Base-by-base conservation (phyloP, 2,797 vertebrate species). In the Xenops minutus region DNA sequence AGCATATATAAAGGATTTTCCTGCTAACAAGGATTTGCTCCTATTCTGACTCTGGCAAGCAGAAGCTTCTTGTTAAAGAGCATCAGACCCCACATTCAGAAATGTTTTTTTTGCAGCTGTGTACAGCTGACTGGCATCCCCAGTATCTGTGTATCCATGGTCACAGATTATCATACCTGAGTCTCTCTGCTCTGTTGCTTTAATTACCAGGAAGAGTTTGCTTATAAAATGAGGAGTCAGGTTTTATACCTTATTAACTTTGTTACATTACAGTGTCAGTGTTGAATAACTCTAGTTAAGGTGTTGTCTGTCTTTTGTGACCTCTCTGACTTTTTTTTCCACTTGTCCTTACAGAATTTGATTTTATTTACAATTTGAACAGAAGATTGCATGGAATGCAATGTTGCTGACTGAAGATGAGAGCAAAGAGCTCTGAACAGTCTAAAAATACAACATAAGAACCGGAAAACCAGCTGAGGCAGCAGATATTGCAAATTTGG, bases 121-220 rank as follows among this genome's bases (percentile, higher is more conserved):
- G 34, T 54, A 2, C n/a, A 85, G 66, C 68, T 88, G 71, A 55
- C 32, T 94, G 92, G 51, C 58, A 69, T 44, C 17, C 41, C 37
- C 54, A 58, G n/a, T 48, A 26, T n/a, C 68, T 74, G 44, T 41
- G 34, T 34, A 32, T 55, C 88, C 36, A 44, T 15, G 37, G 64
- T 30, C 83, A 94, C 77, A 92, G 82, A 77, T 69, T 87, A 74
- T 59, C 75, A 55, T 29, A 81, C 73, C 87, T 89, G 71, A 85
- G 58, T 71, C 23, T 89, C 51, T 95, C 58, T 92, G 94, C 77
- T 96, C 88, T 83, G 6, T 22, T 95, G 82, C 67, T 96, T 97
- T 96, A 87, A 96, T 94, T 95, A 76, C 77, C 75, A 89, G 62
- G 41, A 95, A 97, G 85, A 85, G 46, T 91, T 96, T 96, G 71